Evolutionary conservation across 2,113 vertebrate species (phyloP), one percentile per base, ranked within the genome.

Genomic region (Anser cygnoides): DNA sequence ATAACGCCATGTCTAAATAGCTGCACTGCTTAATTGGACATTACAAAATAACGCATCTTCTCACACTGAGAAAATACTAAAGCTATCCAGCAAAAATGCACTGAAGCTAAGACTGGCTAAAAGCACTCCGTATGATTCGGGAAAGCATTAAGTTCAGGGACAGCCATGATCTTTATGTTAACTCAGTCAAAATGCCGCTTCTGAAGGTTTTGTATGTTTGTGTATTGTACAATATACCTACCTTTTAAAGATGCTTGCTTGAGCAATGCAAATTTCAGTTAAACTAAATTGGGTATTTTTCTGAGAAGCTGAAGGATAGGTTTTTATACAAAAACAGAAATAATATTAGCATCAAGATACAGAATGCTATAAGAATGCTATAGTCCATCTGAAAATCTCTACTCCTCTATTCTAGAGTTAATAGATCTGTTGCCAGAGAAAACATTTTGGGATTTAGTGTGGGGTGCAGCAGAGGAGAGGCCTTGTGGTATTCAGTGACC

Each of bases 31-130:
- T 71, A 90, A 81, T n/a, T 49, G 81, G 73, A 96, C 87, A 71
- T 90, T 83, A 96, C 86, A 87, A 79, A 96, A 91, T 52, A 57
- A 84, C 18, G 78, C 76, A 50, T 95, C 88, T 79, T 79, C 70
- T 87, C 87, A 75, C 89, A 62, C 63, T 41, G 87, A 96, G 93
- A 90, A 96, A 95, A 96, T 66, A 91, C 72, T 91, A 93, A 74
- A 93, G 87, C 68, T 84, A 93, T 66, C 58, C 87, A 96, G 96
- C 96, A 94, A 88, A 92, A 93, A 80, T 46, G 93, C 91, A 80
- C 90, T 76, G 95, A 93, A 97, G 95, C 95, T 6, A 76, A 82
- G 93, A 74, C 78, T 0, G 57, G 88, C 84, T 80, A 84, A 58
- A 96, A 96, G 88, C 93, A 76, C 63, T 92, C 59, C 0, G 87